Base-by-base conservation (phyloP, 2,113 vertebrate genomes). In the Procavia capensis region DNA sequence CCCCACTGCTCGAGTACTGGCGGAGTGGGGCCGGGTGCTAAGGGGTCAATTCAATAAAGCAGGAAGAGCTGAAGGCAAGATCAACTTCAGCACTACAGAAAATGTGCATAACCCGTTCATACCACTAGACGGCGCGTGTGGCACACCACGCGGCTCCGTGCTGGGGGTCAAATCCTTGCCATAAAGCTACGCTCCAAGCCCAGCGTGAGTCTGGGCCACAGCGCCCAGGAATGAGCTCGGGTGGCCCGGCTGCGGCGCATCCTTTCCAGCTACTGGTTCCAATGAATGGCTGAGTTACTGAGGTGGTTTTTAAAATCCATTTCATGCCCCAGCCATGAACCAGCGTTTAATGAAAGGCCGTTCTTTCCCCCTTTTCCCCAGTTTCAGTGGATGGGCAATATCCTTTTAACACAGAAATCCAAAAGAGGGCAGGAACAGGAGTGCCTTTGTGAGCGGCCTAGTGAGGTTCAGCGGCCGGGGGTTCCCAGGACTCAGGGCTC, bases 131-230 rank as follows among this genome's bases (percentile, higher is more conserved):
- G 1, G 7, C 2, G 34, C 64, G n/a, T 16, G 91, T 2, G 1
- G 24, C 29, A 57, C 36, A 39, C 27, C 66, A 19, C 5, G 39
- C 19, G 11, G 6, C 0, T 29, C 87, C 29, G 1, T 8, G 0
- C 2, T 27, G n/a, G 14, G 16, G 22, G 10, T 2, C 0, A n/a
- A 36, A 34, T 34, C 34, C 16, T 6, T 19, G n/a, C 34, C 19
- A 6, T 31, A 16, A 16, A 34, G 3, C 6, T 11, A 5, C 11
- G 31, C 34, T 17, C 8, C 3, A 17, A 17, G 17, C 54, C 17
- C 61, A 4, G 61, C 61, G 61, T 24, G 61, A 31, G 64, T 45
- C 22, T 25, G 70, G 41, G 41, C 22, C 83, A 20, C 20, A 29
- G 29, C 7, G 4, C 9, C 13, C 1, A 4, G 36, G 74, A 36